A percentile compares a stretch with the other conserved stretches of the same genome.
These are phyloP conservation scores for Solenopsis invicta DNA, from an alignment of 1,140 invertebrate genomes.

Conservation along the genomic window DNA sequence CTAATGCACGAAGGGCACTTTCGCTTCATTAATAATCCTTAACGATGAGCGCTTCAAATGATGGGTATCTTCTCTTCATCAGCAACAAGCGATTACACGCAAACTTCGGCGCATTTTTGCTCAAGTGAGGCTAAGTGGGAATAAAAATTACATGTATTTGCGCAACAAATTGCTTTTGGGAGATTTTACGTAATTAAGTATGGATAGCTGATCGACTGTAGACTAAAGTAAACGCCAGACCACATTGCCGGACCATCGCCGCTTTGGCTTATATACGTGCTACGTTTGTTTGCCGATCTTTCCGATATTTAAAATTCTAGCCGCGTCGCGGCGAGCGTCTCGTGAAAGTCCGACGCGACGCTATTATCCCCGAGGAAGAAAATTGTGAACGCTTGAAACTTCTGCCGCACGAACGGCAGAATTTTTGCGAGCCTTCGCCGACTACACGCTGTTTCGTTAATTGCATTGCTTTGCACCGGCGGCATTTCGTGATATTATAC, in stretches of 20 bases:
- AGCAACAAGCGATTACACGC: neutral
- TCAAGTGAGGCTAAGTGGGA: no score
- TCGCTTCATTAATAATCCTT: conserved; percentile 28
- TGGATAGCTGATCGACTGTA: neutral
- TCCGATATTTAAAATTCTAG: conserved; percentile 51
- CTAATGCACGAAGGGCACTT: neutral
- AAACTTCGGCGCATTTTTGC: neutral
- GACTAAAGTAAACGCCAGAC: neutral
- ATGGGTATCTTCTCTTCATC: neutral
- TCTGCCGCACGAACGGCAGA: neutral
- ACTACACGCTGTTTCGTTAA: conserved; percentile 25
- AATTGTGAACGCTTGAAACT: conserved; percentile 51
- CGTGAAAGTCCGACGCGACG: neutral
- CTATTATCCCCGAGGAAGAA: conserved; percentile 35
- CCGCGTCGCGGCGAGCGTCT: neutral
- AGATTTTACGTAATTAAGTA: conserved; percentile 59
- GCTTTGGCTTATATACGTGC: conserved; percentile 6
- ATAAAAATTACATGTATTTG: conserved; percentile 31
- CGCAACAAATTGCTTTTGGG: conserved; percentile 32
- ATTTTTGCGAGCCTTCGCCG: conserved; percentile 14
- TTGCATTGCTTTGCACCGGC: conserved; percentile 13
- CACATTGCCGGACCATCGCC: conserved; percentile 6
- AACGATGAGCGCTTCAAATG: neutral
- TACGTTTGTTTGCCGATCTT: conserved; percentile 32
- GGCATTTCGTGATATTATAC: conserved; percentile 19